Evolutionary conservation across 1,140 invertebrate species (phyloP), one percentile per base, ranked within the genome.

Genomic region (Melipona quadrifasciata): DNA sequence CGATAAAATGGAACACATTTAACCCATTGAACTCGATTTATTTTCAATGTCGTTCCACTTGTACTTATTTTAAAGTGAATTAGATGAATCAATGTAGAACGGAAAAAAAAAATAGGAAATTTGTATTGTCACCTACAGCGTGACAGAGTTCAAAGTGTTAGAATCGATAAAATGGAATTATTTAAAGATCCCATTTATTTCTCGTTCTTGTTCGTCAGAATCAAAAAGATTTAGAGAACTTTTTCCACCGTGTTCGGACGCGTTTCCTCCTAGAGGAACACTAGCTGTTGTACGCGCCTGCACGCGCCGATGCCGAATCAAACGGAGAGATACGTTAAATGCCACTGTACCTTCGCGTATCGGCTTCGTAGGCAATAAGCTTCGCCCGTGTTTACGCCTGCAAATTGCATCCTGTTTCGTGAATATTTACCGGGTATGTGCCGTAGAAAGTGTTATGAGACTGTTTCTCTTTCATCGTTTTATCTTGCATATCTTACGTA

Each of bases 341-440:
- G 83, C 78, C 57, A 78, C 51, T 82, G 78, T 58, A 85, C 39
- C 79, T 82, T 55, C 31, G 79, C 76, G 55, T 79, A 64, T 80
- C 34, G 61, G 24, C 17, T 77, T 87, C 86, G 31, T 47, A 65
- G 73, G 58, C 58, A 85, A 88, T 73, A 72, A 74, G 34, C 73
- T 79, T 87, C 80, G 72, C 73, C 55, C 70, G 67, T 47, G 24
- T 65, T 84, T 84, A 11, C n/a, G 55, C 53, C 21, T 34, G 71
- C 51, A 72, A 88, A 80, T 57, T 88, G 64, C 73, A 53, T 84
- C 58, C 51, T 58, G 82, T 31, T 87, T 87, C 55, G 57, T 27
- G 68, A 84, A 75, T 64, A 53, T 72, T n/a, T 61, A 68, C 4
- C 31, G n/a, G 24, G 51, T 74, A 31, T 21, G 21, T 24, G 64